These are phyloP conservation scores for Oreochromis aureus DNA, from an alignment of 2,113 vertebrate genomes.

Conservation along the genomic window DNA sequence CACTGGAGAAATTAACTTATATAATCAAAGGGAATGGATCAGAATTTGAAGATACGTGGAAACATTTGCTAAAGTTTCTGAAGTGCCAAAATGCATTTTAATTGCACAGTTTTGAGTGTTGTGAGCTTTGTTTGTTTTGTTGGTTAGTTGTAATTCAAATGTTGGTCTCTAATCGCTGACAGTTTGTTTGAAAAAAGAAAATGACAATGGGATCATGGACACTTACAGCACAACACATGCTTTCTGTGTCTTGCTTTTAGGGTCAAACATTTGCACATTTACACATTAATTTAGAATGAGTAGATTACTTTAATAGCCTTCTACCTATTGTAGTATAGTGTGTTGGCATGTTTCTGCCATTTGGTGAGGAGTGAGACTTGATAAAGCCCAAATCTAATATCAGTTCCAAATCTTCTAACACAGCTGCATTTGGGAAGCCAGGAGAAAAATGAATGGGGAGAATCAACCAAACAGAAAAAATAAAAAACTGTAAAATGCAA, in stretches of 20 bases:
- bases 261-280: not conserved
- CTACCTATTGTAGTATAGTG: not conserved
- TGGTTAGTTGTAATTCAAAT: not conserved
- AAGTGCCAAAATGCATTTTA: not conserved
- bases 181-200: not conserved
- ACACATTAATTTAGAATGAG: not conserved
- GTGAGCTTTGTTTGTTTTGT: not conserved
- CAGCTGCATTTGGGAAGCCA: not conserved
- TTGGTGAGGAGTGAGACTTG: not conserved
- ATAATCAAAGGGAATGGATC: not conserved
- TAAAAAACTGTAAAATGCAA: not conserved
- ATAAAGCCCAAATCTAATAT: not conserved
- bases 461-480: not conserved
- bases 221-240: not conserved
- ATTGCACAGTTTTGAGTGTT: not conserved
- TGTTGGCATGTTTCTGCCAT: not conserved
- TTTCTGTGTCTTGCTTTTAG: not conserved
- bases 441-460: not conserved
- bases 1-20: not conserved
- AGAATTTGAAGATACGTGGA: not conserved
- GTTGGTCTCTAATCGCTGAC: not conserved
- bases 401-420: rapidly evolving
- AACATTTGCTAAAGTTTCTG: not conserved
- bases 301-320: not conserved
- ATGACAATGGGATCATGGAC: not conserved